These are phyloP conservation scores for Eurypyga helias DNA, from an alignment of 2,113 vertebrate genomes.

Conservation along the genomic window DNA sequence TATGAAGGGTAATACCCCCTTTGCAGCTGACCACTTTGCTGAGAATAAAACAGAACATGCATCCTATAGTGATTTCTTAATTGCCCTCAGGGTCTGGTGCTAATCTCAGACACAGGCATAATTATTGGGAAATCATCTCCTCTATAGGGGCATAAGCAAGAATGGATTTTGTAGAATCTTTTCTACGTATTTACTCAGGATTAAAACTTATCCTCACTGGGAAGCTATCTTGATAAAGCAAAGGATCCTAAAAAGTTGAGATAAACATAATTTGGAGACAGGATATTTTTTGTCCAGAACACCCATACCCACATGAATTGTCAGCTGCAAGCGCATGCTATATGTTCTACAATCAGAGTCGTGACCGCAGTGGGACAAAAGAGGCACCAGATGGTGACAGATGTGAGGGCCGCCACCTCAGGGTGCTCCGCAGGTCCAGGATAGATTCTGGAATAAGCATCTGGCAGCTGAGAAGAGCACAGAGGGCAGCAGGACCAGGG, in stretches of 20 bases:
- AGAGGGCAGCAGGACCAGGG: background rate
- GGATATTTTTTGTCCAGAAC: background rate
- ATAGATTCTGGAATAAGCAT: background rate
- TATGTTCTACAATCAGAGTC: background rate
- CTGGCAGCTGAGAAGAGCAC: conserved; percentile 24
- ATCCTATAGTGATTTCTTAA: background rate
- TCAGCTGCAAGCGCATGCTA: background rate
- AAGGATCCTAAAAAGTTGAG: background rate
- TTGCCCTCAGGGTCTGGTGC: background rate
- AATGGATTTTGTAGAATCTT: background rate
- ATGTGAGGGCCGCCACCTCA: background rate
- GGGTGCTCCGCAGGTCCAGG: background rate
- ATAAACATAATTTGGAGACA: background rate
- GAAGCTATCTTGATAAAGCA: background rate
- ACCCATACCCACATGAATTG: background rate
- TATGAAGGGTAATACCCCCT: background rate
- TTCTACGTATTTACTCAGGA: background rate
- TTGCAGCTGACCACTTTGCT: background rate
- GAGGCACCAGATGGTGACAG: conserved; percentile 49
- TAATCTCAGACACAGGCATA: background rate
- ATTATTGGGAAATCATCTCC: background rate
- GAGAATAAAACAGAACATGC: background rate
- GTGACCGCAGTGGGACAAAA: background rate
- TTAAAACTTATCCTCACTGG: conserved; percentile 4
- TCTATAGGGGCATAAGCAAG: background rate